Conservation (phyloP, 1,140 invertebrate genomes). For the Trichonephila clavipes region DNA sequence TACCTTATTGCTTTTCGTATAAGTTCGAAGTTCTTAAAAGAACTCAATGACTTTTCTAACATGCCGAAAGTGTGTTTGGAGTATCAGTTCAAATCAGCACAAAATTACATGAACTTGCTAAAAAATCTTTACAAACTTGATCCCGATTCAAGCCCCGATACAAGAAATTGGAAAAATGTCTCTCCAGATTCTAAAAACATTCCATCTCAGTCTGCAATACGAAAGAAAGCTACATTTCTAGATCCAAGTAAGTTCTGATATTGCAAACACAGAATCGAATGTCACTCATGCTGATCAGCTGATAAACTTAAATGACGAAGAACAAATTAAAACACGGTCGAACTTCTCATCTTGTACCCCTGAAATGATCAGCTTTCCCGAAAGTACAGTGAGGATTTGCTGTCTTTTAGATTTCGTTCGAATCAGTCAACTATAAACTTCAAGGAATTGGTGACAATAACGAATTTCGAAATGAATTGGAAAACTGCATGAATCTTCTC, state of each 20-base stretch:
- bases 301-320: slow-evolving; percentile 5
- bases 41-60: slow-evolving; percentile 44
- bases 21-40: slow-evolving; percentile 34
- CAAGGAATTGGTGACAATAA: neutral
- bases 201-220: neutral
- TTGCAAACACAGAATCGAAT: neutral
- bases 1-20: neutral
- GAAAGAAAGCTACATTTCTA: neutral
- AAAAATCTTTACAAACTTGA: neutral
- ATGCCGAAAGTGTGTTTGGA: neutral
- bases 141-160: neutral
- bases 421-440: neutral
- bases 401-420: neutral
- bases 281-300: neutral
- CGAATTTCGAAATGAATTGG: neutral
- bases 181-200: neutral
- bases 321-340: neutral
- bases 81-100: neutral
- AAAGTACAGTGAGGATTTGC: slow-evolving; percentile 58
- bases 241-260: neutral
- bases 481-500: neutral
- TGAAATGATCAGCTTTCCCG: neutral
- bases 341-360: neutral
- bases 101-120: neutral
- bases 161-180: neutral